Evolutionary conservation across 2,113 vertebrate species (phyloP).

Genomic region (Colius striatus): DNA sequence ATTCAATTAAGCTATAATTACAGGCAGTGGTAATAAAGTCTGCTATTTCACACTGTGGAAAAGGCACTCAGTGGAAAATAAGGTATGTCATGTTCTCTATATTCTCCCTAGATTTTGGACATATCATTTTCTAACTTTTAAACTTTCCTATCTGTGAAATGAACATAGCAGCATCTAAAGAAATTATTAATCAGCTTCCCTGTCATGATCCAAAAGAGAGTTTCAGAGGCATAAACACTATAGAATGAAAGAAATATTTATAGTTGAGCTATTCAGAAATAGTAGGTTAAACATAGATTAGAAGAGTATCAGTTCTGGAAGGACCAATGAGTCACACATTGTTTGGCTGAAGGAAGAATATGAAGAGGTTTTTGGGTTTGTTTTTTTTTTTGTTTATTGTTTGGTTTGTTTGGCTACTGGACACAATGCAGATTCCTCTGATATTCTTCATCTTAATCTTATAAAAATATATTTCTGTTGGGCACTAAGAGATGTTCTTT

Average conservation of each 20-base stretch:
- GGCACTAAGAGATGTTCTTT: not conserved
- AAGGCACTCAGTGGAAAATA: not conserved
- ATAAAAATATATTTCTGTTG: not conserved
- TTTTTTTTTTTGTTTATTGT: not conserved
- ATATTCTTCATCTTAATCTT: not conserved
- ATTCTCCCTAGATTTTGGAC: not conserved
- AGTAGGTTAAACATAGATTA: not conserved
- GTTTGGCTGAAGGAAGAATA: not conserved
- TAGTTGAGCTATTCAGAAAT: not conserved
- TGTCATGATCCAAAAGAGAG: not conserved
- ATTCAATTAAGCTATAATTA: constrained; percentile 6
- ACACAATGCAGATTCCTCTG: not conserved
- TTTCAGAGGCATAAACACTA: not conserved
- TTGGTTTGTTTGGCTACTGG: not conserved
- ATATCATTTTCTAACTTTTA: not conserved
- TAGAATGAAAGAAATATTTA: accelerated
- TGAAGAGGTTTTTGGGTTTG: accelerated
- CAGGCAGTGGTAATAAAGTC: constrained; percentile 14
- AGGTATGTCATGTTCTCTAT: not conserved
- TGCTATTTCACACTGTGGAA: not conserved
- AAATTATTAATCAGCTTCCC: not conserved
- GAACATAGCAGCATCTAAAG: not conserved
- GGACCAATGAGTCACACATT: not conserved
- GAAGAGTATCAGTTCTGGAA: not conserved
- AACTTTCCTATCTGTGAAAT: not conserved